Conservation (phyloP, 2,888 invertebrate genomes). For the Teinopalpus imperialis region DNA sequence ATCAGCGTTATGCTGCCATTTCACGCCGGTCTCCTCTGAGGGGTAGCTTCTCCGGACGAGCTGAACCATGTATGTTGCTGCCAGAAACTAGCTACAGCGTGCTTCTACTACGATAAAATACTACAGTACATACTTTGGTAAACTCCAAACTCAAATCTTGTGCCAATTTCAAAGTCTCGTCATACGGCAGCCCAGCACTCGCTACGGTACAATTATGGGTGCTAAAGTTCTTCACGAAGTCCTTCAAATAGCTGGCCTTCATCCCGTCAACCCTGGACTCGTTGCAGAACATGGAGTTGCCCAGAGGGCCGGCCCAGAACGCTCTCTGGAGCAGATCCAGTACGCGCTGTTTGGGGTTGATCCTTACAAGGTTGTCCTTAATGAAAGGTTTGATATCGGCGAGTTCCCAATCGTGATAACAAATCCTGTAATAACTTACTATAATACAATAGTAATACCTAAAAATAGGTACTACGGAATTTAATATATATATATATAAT, state of each 20-base stretch:
- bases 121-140: no score
- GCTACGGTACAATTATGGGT: slow-evolving; percentile 51
- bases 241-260: slow-evolving; percentile 36
- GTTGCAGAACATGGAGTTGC: slow-evolving; percentile 60
- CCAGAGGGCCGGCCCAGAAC: slow-evolving; percentile 54
- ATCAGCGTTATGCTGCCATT: no score
- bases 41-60: no score
- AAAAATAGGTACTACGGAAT: no score
- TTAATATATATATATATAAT: no score
- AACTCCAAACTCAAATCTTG: slow-evolving; percentile 35
- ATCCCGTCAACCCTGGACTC: slow-evolving; percentile 47
- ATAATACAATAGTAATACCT: no score
- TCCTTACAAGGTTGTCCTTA: slow-evolving; percentile 46
- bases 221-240: slow-evolving; percentile 46
- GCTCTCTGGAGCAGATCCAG: slow-evolving; percentile 62
- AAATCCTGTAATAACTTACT: slow-evolving; percentile 49
- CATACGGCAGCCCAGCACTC: slow-evolving; percentile 58
- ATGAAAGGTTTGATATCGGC: slow-evolving; percentile 47
- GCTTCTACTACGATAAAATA: no score
- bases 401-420: slow-evolving; percentile 55
- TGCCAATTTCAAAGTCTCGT: slow-evolving; percentile 57
- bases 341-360: slow-evolving; percentile 48
- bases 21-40: no score
- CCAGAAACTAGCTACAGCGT: no score
- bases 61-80: no score